Base-by-base conservation (phyloP, 2,113 vertebrate genomes). In the Sinocyclocheilus anshuiensis region DNA sequence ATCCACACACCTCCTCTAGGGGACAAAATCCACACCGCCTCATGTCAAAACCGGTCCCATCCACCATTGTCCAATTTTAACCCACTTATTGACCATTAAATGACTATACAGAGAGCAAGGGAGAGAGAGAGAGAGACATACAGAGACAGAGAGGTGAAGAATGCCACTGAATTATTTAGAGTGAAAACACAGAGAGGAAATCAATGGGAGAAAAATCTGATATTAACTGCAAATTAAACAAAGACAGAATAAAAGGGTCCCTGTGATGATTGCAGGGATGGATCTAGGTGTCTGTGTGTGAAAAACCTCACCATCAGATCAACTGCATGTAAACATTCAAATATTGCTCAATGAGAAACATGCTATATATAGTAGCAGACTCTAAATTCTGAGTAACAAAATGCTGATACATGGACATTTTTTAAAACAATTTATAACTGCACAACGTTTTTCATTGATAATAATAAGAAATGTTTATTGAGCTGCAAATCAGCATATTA, bases 101-200 rank as follows among this genome's bases (percentile, higher is more conserved):
- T 93, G 93, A 94, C 95, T 61, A 50, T 57, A 76, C 42, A 75
- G 67, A 76, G 83, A 75, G 87, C 4, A 15, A 80, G 78, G 55
- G 42, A 45, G 42, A 45, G 42, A 45, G 45, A 20, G 9, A 29
- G 39, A n/a, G n/a, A 59, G 18, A 59, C 6, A 59, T 11, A 71
- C 11, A 53, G 63, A 55, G 65, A 74, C 22, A 42, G 67, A 79
- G 69, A 57, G 86, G 82, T 39, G 67, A 69, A 55, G 39, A 71
- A 78, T 95, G 94, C 94, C 90, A 94, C 93, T 97, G 96, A 99
- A 99, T 98, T 96, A 98, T 99, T 98, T 95, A 98, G 90, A 97
- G 96, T 94, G 94, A 97, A 97, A 98, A 98, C 96, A 97, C 95
- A 96, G 94, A 95, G 93, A 96, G 95, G 94, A 96, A 97, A 98